Evolutionary conservation across 2,113 vertebrate species (phyloP), one percentile per base, ranked within the genome.

Genomic region (Xyrauchen texanus): DNA sequence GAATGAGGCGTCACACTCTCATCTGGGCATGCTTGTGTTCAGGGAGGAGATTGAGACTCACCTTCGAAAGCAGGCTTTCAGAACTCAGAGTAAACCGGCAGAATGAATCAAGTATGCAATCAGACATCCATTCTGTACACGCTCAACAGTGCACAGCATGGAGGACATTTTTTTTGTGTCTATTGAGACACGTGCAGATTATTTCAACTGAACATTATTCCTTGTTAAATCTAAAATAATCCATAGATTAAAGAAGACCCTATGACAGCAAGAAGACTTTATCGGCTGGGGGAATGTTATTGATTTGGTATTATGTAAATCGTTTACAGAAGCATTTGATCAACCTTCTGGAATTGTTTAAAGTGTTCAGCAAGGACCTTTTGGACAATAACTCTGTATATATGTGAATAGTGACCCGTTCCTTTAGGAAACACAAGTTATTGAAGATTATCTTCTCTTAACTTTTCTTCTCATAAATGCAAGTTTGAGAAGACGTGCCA

Each of bases 1-100:
- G 97, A 99, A 97, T 0, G 97, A 99, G 88, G 98, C 98, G 9
- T 99, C 98, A 7, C 98, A 99, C 88, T 95, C 98, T 0, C 96
- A 99, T 89, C 94, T 99, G 44, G 98, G 98, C 67, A 99, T 99
- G 97, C 91, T 99, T 88, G 97, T 99, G 60, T 99, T 99, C 92
- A 91, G 96, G 0, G 96, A 98, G 51, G 98, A 99, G 88, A 99
- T 99, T 0, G 97, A 99, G 88, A 89, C 91, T 6, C 98, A 99
- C 81, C 95, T 99, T 6, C 96, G 93, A 57, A 99, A 99, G 79
- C 98, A 99, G 89, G 98, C 97, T 11, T 98, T 93, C 85, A 95
- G 95, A 90, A 96, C 95, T 82, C 93, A 97, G 83, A 94, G 90
- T 9, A 96, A 95, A 84, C 58, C 93, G 0, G 91, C 82, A 16